A percentile compares a stretch with the other conserved stretches of the same genome.
Conservation (phyloP, 2,888 invertebrate species). For the Nycteola revayana region DNA sequence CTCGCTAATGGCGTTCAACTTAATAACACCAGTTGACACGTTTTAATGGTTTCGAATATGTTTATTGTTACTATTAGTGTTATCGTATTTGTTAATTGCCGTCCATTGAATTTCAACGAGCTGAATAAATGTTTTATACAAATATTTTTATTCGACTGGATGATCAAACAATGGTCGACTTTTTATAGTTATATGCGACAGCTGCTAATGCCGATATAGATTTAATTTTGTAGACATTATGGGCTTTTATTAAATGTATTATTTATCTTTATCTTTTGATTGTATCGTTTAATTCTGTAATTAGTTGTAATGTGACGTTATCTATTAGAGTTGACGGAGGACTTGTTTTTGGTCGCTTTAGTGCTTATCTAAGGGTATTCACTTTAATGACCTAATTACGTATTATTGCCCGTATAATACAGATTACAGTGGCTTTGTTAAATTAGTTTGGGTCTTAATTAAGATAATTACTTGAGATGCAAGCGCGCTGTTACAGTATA, state of each 20-base stretch:
- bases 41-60: conserved; percentile 39
- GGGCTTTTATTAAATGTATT: not conserved
- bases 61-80: conserved; percentile 23
- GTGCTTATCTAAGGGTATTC: conserved; percentile 8
- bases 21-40: conserved; percentile 42
- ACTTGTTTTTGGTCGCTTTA: conserved; percentile 8
- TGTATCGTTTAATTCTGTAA: not conserved
- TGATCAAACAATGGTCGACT: no score
- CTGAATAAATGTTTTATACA: no score
- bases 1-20: conserved; percentile 51
- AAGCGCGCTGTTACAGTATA: no score
- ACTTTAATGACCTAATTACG: conserved; percentile 11
- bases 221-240: no score
- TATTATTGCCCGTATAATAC: conserved; percentile 1
- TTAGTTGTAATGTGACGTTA: conserved; percentile 3
- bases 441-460: not conserved
- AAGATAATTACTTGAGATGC: not conserved
- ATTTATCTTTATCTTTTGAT: not conserved
- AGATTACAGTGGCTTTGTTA: not conserved
- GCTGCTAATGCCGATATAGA: no score
- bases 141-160: no score
- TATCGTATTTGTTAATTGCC: conserved; percentile 25
- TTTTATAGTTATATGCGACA: no score
- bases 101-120: not conserved
- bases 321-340: conserved; percentile 8